Base-by-base conservation (phyloP, 2,113 vertebrate genomes). In the Urocynchramus pylzowi region DNA sequence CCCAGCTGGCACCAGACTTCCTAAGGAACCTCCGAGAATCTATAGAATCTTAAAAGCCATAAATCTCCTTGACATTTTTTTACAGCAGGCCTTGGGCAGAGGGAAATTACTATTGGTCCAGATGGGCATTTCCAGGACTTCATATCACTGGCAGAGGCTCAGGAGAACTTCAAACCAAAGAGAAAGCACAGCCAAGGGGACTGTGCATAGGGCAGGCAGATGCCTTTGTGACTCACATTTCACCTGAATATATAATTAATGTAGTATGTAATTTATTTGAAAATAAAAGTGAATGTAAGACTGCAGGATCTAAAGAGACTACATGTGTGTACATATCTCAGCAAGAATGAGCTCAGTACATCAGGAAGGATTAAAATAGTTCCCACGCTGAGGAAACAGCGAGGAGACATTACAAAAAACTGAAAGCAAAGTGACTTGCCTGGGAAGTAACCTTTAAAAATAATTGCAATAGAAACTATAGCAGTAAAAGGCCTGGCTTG, bases 191-290 rank as follows among this genome's bases (percentile, higher is more conserved):
- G 85, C 31, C 68, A 70, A 90, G 63, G 45, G 50, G 76, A 63
- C 56, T 1, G 1, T 17, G 33, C 0, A 3, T 11, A 78, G 83
- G 88, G n/a, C 63, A 57, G 67, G 31, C n/a, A 77, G 75, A 80
- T 80, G 56, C 31, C 37, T 88, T 44, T 74, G 59, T 79, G 67
- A 92, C 64, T 90, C 93, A 74, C 21, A 35, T 86, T 93, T 77
- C 82, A 94, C 79, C 90, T 70, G 35, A 87, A 76, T 92, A 90
- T 93, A 83, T 95, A 78, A 93, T 95, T 94, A 65, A 93, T 35
- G 39, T 59, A 65, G 73, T 31, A 57, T 85, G 54, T 24, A 74
- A 96, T 93, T 88, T 54, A 94, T 77, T 93, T 70, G 35, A 90
- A 92, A 95, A 90, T 74, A 95, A 84, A 93, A 93, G 68, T 52